Conservation (phyloP, 1,140 invertebrate genomes). For the Drosophila truncata region DNA sequence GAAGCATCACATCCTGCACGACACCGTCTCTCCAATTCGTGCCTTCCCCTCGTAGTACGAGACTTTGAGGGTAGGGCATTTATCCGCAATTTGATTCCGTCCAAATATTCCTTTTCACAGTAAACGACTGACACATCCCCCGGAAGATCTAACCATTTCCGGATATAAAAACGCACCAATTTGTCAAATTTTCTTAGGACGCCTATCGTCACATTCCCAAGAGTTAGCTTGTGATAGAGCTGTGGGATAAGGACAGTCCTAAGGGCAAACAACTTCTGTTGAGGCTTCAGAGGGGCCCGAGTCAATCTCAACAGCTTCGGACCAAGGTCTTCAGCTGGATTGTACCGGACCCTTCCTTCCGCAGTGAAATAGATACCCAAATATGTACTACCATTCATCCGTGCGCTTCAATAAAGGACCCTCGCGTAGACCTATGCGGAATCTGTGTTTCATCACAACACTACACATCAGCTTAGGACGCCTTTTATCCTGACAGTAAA, state of each 20-base stretch:
- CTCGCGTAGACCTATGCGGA: neutral
- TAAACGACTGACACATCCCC: slow-evolving; percentile 10
- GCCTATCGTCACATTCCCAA: slow-evolving; percentile 16
- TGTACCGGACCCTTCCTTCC: slow-evolving; percentile 2
- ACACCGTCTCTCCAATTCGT: too few relatives aligned
- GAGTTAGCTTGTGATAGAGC: slow-evolving; percentile 5
- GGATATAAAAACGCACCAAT: slow-evolving; percentile 1
- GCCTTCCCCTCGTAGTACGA: too few relatives aligned
- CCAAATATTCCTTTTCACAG: too few relatives aligned
- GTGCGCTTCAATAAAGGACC: neutral
- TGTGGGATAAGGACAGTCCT: slow-evolving; percentile 10
- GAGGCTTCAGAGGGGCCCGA: neutral
- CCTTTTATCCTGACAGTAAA: slow-evolving; percentile 30
- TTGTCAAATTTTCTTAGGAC: slow-evolving; percentile 6
- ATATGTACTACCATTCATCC: slow-evolving; percentile 19
- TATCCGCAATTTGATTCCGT: too few relatives aligned
- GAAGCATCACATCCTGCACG: too few relatives aligned
- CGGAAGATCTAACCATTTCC: slow-evolving; percentile 14
- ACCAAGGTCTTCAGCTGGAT: slow-evolving; percentile 4
- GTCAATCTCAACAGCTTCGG: slow-evolving; percentile 8
- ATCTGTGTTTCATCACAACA: neutral
- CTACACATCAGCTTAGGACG: slow-evolving; percentile 15
- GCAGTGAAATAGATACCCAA: neutral
- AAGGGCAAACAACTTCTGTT: slow-evolving; percentile 11
- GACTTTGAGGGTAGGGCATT: too few relatives aligned